These are phyloP conservation scores for Pachyrhynchus sulphureomaculatus DNA, from an alignment of 1,140 invertebrate genomes.

Conservation along the genomic window DNA sequence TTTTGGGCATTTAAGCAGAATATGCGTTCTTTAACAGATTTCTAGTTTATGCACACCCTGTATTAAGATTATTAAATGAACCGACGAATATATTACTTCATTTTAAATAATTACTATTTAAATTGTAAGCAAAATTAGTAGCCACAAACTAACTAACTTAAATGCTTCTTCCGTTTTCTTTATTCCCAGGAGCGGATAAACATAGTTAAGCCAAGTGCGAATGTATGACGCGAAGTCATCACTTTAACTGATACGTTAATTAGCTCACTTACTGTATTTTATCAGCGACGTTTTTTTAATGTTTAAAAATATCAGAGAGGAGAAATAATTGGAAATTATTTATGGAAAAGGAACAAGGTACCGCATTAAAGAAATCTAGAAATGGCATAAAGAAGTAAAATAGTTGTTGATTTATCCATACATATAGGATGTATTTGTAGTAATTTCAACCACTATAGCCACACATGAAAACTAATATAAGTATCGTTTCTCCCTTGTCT, in stretches of 20 bases:
- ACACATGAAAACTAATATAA: too few relatives aligned
- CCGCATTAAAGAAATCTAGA: too few relatives aligned
- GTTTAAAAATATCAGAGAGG: background rate
- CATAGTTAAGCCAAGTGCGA: conserved; percentile 44
- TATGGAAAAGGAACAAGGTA: too few relatives aligned
- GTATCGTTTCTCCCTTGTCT: too few relatives aligned
- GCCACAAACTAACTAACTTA: conserved; percentile 33
- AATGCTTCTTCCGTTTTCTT: conserved; percentile 48
- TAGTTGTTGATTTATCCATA: too few relatives aligned
- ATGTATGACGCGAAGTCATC: conserved; percentile 49
- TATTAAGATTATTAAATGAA: too few relatives aligned
- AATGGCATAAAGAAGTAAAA: too few relatives aligned
- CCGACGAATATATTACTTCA: background rate
- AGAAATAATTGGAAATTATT: too few relatives aligned
- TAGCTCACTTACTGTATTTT: conserved; percentile 14
- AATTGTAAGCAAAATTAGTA: conserved; percentile 7
- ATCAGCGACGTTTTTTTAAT: conserved; percentile 6
- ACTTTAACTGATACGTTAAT: conserved; percentile 36
- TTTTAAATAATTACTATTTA: background rate
- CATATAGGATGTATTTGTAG: too few relatives aligned
- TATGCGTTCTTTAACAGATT: too few relatives aligned
- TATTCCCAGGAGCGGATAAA: conserved; percentile 43
- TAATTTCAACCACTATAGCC: too few relatives aligned
- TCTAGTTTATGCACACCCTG: too few relatives aligned
- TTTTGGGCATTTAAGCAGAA: background rate